Percentiles rank a stretch among this genome's conserved stretches.
Evolutionary conservation across 2,113 vertebrate species (phyloP).

Genomic region (Aphelocoma coerulescens): DNA sequence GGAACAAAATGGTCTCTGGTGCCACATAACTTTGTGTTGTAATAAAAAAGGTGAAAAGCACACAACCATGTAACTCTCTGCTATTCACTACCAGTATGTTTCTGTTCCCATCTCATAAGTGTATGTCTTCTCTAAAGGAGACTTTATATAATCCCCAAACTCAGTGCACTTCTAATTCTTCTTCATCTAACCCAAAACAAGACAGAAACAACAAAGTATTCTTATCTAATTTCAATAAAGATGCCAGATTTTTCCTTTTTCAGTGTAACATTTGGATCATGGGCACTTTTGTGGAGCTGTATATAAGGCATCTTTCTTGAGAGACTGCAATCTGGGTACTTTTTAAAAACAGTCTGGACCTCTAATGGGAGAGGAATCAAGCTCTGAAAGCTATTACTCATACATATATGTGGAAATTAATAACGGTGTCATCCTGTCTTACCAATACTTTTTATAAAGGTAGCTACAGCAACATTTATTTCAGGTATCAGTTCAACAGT

Average conservation of each 20-base stretch:
- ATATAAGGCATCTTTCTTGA: not conserved
- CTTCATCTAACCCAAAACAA: not conserved
- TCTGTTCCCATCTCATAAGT: not conserved
- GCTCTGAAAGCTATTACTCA: not conserved
- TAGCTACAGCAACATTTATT: conserved; percentile 66
- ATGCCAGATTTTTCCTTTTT: not conserved
- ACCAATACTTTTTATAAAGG: conserved; percentile 76
- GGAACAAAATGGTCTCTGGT: not conserved
- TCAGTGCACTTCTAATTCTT: not conserved
- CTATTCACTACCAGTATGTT: not conserved
- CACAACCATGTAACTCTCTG: not conserved
- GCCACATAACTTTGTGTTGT: not conserved
- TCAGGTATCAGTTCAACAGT: conserved; percentile 79
- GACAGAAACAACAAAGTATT: not conserved
- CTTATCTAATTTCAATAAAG: not conserved
- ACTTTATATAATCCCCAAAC: not conserved
- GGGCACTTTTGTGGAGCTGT: not conserved
- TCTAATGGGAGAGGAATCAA: not conserved
- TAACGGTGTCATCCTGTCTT: not conserved
- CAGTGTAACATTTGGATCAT: not conserved
- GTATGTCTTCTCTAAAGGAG: not conserved
- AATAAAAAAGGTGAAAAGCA: not conserved
- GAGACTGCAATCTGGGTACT: not conserved
- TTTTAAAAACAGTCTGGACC: not conserved
- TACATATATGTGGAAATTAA: not conserved